A percentile compares a stretch with the other conserved stretches of the same genome.
Conservation (phyloP, 1,140 invertebrate genomes). For the Pogonomyrmex barbatus region DNA sequence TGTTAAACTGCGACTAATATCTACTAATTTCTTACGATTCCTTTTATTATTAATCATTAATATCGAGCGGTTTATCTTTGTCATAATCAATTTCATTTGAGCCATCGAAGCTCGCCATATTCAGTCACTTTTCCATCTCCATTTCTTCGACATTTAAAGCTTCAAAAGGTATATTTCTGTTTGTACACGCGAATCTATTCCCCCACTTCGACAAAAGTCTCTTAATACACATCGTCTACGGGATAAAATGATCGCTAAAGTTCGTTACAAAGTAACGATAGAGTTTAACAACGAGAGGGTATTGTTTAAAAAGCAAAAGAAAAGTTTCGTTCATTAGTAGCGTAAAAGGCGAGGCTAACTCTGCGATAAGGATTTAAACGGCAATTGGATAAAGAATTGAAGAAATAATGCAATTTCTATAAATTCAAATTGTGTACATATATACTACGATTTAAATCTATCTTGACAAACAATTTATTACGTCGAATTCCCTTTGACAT, state of each 20-base stretch:
- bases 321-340: conserved; percentile 78
- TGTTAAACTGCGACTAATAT: too few species aligned
- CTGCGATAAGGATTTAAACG: background rate
- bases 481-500: background rate
- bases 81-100: background rate
- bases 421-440: conserved; percentile 33
- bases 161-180: conserved; percentile 32
- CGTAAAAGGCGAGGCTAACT: conserved; percentile 38
- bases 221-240: conserved; percentile 65
- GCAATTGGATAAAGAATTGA: conserved; percentile 47
- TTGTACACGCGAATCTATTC: conserved; percentile 10
- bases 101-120: background rate
- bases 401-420: conserved; percentile 67
- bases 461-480: background rate
- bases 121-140: background rate
- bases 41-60: background rate
- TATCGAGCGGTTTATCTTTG: background rate
- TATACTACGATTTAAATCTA: background rate
- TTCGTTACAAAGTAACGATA: conserved; percentile 68
- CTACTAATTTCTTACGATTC: too few species aligned
- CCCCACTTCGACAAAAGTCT: conserved; percentile 34
- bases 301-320: conserved; percentile 78
- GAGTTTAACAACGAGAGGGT: conserved; percentile 63
- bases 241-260: conserved; percentile 77
- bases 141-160: conserved; percentile 21